phyloP scores from a whole-genome alignment of 2,797 vertebrate genomes.

The Sebastes trivittatus region DNA sequence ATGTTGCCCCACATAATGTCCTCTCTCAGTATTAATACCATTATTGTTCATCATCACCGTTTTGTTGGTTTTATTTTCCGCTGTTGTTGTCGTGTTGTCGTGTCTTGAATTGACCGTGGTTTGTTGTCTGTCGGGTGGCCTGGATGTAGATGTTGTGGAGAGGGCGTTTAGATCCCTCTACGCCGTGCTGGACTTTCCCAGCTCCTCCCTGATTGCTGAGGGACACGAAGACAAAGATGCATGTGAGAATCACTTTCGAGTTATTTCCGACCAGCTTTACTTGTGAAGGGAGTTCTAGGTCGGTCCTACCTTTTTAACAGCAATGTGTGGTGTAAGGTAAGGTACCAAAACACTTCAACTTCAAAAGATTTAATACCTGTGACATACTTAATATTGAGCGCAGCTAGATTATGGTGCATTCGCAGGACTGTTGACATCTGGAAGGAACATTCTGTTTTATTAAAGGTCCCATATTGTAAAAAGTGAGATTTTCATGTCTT shows the following conservation, averaged over 20 bases:
- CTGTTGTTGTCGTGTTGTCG: conserved; percentile 71
- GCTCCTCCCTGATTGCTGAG: conserved; percentile 96
- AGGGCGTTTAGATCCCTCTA: conserved; percentile 80
- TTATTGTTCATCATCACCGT: conserved; percentile 50
- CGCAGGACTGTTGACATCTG: no score
- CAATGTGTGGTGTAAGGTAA: background rate
- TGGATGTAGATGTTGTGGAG: conserved; percentile 66
- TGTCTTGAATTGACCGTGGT: conserved; percentile 78
- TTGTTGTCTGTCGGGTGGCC: conserved; percentile 69
- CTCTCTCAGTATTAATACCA: conserved; percentile 49
- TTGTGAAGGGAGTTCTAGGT: background rate
- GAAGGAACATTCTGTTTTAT: no score
- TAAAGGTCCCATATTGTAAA: no score
- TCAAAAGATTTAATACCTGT: background rate
- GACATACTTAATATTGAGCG: background rate
- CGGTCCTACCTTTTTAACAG: background rate
- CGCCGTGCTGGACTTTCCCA: conserved; percentile 93
- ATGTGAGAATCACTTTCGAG: background rate
- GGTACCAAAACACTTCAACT: background rate
- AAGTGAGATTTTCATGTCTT: no score
- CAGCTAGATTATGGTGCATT: no score
- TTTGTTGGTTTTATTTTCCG: conserved; percentile 52
- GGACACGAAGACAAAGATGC: conserved; percentile 38
- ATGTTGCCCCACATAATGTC: conserved; percentile 9
- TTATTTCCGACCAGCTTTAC: background rate